Evolutionary conservation across 2,113 vertebrate genomes (phyloP).

Genomic region (Podarcis cretensis): DNA sequence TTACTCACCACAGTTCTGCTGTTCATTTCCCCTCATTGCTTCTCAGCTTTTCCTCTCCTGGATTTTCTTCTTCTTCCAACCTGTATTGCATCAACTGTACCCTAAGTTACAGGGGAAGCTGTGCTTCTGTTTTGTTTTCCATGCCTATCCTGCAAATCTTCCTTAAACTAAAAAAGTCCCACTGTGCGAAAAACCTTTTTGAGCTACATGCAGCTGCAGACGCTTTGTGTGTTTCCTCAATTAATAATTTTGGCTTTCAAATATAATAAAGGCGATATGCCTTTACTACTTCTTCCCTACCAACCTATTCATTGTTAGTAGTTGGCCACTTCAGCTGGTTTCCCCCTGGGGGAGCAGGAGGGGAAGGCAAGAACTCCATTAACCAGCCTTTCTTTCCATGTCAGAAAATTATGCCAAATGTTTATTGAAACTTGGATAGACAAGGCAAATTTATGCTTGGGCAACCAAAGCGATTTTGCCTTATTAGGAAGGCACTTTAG

Average conservation of each 20-base stretch:
- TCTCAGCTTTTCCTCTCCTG: background rate
- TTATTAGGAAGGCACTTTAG: slow-evolving; percentile 38
- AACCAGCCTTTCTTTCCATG: slow-evolving; percentile 23
- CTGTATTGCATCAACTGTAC: background rate
- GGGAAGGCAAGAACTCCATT: slow-evolving; percentile 23
- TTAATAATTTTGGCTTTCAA: slow-evolving; percentile 47
- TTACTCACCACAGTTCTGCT: background rate
- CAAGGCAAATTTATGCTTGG: slow-evolving; percentile 41
- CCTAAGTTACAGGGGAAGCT: background rate
- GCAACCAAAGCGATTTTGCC: slow-evolving; percentile 41
- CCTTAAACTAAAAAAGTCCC: slow-evolving; percentile 20
- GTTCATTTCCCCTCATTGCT: background rate
- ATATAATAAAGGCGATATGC: slow-evolving; percentile 31
- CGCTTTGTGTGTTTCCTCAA: slow-evolving; percentile 45
- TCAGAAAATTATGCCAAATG: slow-evolving; percentile 47
- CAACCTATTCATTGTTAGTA: slow-evolving; percentile 34
- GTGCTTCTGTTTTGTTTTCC: background rate
- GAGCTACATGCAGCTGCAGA: slow-evolving; percentile 13
- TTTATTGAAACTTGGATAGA: slow-evolving; percentile 45
- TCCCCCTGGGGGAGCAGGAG: background rate
- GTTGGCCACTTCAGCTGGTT: slow-evolving; percentile 13
- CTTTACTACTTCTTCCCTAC: slow-evolving; percentile 30
- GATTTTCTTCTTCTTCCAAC: background rate
- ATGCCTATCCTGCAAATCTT: background rate
- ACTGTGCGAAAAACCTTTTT: slow-evolving; percentile 14